A percentile compares a stretch with the other conserved stretches of the same genome.
Conservation (phyloP, 2,113 vertebrate species). For the Chaetura pelagica region DNA sequence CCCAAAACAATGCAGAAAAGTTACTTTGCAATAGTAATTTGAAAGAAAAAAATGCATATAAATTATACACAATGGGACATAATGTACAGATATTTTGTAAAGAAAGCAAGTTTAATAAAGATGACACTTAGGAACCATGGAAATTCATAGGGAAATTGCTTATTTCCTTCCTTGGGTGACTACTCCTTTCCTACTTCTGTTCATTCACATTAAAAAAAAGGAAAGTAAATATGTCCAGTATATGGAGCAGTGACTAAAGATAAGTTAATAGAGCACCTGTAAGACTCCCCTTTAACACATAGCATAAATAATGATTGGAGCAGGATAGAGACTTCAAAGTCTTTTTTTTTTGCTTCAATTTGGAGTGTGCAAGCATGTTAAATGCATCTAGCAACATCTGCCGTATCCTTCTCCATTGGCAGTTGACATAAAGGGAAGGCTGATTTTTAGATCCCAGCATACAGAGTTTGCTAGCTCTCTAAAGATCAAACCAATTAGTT, state of each 20-base stretch:
- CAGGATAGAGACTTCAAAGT: background rate
- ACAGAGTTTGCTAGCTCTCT: background rate
- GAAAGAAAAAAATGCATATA: background rate
- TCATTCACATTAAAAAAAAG: background rate
- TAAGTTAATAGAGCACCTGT: background rate
- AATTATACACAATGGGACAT: background rate
- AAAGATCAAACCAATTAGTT: background rate
- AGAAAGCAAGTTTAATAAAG: background rate
- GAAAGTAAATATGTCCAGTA: background rate
- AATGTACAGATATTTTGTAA: background rate
- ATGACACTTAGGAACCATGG: background rate
- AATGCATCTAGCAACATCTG: background rate
- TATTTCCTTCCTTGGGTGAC: background rate
- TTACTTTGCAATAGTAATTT: background rate
- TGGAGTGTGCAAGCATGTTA: background rate
- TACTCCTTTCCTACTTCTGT: background rate
- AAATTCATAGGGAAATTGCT: background rate
- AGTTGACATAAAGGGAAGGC: background rate
- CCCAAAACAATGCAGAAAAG: background rate
- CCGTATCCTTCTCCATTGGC: background rate
- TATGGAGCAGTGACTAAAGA: background rate
- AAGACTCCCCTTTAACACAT: background rate
- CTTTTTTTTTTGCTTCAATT: background rate
- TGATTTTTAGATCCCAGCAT: background rate
- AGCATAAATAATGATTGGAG: background rate